These are phyloP conservation scores for Rhinoptilus africanus DNA, from an alignment of 2,113 vertebrate genomes.

Conservation along the genomic window DNA sequence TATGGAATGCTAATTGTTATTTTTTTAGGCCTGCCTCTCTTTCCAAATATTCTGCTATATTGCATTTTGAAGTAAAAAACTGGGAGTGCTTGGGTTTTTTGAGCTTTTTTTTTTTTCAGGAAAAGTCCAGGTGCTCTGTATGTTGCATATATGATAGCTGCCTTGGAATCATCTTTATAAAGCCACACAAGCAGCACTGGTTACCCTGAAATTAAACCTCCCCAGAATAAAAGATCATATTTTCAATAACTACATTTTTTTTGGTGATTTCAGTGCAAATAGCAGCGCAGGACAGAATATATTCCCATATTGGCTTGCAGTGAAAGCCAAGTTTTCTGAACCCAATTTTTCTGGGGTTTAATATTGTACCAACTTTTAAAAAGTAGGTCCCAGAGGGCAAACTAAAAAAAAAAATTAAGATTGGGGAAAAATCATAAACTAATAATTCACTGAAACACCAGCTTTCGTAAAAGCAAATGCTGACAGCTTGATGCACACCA, in stretches of 20 bases:
- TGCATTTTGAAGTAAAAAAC: background rate
- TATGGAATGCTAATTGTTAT: background rate
- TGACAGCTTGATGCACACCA: background rate
- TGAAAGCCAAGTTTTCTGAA: background rate
- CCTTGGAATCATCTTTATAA: background rate
- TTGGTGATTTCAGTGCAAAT: background rate
- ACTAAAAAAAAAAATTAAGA: background rate
- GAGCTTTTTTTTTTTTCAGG: background rate
- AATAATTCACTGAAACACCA: background rate
- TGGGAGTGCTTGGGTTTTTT: background rate
- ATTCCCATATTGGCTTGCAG: background rate
- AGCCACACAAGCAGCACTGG: background rate
- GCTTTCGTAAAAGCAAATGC: background rate
- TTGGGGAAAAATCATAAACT: background rate
- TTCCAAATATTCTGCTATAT: background rate
- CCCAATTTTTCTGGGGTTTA: background rate
- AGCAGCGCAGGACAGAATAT: background rate
- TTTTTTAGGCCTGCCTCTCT: background rate
- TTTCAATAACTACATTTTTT: background rate
- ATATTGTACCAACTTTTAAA: background rate
- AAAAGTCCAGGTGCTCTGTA: background rate
- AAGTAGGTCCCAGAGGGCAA: background rate
- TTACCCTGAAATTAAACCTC: background rate
- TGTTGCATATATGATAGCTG: background rate
- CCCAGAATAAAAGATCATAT: background rate